These are phyloP conservation scores for Danio albolineatus DNA, from an alignment of 2,797 vertebrate species.

Conservation along the genomic window DNA sequence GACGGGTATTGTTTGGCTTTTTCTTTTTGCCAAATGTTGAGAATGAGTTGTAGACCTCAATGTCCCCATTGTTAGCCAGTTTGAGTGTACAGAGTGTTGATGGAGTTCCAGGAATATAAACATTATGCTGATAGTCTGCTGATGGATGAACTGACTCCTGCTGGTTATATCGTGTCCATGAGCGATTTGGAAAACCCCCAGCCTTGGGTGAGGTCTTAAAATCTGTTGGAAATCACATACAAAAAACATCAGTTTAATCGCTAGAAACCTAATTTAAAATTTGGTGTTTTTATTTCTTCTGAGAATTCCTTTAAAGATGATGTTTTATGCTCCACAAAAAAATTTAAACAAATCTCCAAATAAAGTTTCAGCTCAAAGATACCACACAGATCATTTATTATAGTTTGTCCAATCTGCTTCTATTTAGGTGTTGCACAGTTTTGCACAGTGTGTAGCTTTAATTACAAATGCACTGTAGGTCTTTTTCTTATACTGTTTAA, in stretches of 20 bases:
- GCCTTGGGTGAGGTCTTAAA: slow-evolving; percentile 81
- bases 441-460: too few species aligned
- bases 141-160: slow-evolving; percentile 72
- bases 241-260: slow-evolving; percentile 58
- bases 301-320: too few species aligned
- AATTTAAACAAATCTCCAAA: too few species aligned
- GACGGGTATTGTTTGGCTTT: slow-evolving; percentile 81
- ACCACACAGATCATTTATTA: too few species aligned
- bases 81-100: slow-evolving; percentile 81
- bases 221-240: slow-evolving; percentile 69
- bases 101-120: slow-evolving; percentile 87
- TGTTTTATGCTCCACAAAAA: too few species aligned
- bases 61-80: slow-evolving; percentile 75
- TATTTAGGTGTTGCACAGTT: too few species aligned
- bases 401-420: too few species aligned
- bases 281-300: slow-evolving; percentile 52
- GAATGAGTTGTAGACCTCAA: slow-evolving; percentile 88
- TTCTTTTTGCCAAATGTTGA: slow-evolving; percentile 93
- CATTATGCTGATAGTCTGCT: slow-evolving; percentile 89
- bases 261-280: slow-evolving; percentile 41
- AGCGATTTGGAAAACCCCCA: slow-evolving; percentile 69
- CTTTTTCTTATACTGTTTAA: too few species aligned
- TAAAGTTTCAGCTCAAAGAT: too few species aligned
- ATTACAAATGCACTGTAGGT: too few species aligned
- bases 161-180: slow-evolving; percentile 82